Evolutionary conservation across 2,113 vertebrate genomes (phyloP), one percentile per base, ranked within the genome.

Genomic region (Pithys albifrons): DNA sequence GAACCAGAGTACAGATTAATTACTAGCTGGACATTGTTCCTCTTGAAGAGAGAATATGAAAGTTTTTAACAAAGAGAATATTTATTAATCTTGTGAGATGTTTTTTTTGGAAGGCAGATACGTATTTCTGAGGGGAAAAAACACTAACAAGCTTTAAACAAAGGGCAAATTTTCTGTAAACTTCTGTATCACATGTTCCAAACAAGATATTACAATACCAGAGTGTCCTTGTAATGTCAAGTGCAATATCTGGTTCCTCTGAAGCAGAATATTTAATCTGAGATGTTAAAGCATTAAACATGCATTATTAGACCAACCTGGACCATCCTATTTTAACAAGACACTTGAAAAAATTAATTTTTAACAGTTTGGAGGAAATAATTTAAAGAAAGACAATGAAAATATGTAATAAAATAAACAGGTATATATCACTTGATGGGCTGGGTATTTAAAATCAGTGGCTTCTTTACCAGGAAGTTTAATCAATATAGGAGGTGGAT

Each of bases 91-190:
- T 78, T 43, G 35, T 74, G 88, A 76, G 39, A 75, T 39, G 52
- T 58, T 85, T 83, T 52, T 69, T 94, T 93, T 88, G 88, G 91
- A 97, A 90, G 92, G 46, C 41, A 67, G 15, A 65, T 70, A 78
- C 10, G n/a, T 80, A 65, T 94, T 96, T 96, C 95, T 69, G 61
- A 93, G 73, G 71, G 72, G 29, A 84, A 95, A 91, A 93, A 96
- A 55, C 78, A 76, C 64, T 86, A 93, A 84, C 18, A 75, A 87
- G 67, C 15, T 89, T 95, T 80, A 75, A 45, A 89, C 7, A 96
- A 43, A 78, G 23, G 3, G 87, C 95, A 96, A 78, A 91, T 80
- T 70, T 88, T 89, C 85, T 78, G 75, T 80, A 39, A 70, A 33
- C 23, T 80, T 90, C 51, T 77, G 20, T 81, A 27, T 12, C 2